Evolutionary conservation across 2,797 vertebrate species (phyloP), one percentile per base, ranked within the genome.

Genomic region (Cossypha caffra): DNA sequence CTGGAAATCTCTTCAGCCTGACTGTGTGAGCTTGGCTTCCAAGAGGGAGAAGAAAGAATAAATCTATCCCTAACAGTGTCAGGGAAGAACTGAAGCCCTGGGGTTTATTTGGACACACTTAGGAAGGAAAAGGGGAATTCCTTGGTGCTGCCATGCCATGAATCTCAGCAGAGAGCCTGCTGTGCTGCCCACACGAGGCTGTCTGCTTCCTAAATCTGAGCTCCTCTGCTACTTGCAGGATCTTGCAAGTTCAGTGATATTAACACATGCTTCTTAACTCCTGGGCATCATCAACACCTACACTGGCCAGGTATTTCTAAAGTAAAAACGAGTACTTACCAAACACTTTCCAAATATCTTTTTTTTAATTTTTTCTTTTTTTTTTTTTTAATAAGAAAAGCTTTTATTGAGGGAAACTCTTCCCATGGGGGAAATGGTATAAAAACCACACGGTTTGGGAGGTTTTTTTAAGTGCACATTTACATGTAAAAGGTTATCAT

Each of bases 1-100:
- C 77, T 91, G 67, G 81, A 94, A 96, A 95, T 86, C 88, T 95
- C 12, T 84, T 92, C 86, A 93, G 76, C 38, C 96, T 91, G 92
- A 91, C 88, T 95, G 83, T 37, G 33, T 67, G 75, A 69, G 90
- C 77, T 89, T 69, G 75, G 61, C 77, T 90, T 85, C 64, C 79
- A 95, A 72, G 73, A 93, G 47, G 1, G 51, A 69, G 91, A 61
- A 94, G 45, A 69, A 92, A 42, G 59, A 86, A 62, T 38, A 80
- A 95, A 79, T 82, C 18, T 35, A 6, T 86, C 90, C 92, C 71
- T 33, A 66, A 40, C 14, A 16, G 20, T 37, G 54, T 64, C 73
- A 77, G 58, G 73, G 63, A 69, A 95, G 31, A 82, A 87, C 54
- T 33, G 37, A 87, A 86, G 50, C 51, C 29, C 26, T 66, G 9